Evolutionary conservation across 2,113 vertebrate species (phyloP).

Genomic region (Rhinoptilus africanus): DNA sequence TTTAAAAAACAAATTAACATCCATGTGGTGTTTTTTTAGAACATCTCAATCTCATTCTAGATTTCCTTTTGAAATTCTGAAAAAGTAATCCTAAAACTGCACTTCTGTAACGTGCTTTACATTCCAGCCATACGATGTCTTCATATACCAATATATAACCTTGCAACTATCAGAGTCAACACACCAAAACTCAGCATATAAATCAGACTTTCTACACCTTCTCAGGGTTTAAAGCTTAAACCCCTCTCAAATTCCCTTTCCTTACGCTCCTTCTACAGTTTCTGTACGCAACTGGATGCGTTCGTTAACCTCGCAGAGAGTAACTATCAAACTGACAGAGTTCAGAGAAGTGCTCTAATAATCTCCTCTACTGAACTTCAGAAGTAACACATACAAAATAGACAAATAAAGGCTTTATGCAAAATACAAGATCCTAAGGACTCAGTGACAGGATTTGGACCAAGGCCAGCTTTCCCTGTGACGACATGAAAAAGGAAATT

Average conservation of each 20-base stretch:
- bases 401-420: constrained; percentile 2
- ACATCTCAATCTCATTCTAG: neutral
- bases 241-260: neutral
- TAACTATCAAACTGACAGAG: neutral
- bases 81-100: neutral
- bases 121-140: neutral
- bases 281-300: neutral
- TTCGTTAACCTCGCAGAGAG: neutral
- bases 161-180: too few relatives aligned
- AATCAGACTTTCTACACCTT: neutral
- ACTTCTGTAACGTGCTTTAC: neutral
- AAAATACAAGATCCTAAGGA: neutral
- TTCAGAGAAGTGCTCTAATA: neutral
- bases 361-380: neutral
- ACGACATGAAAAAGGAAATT: neutral
- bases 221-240: neutral
- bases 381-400: neutral
- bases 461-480: neutral
- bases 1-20: neutral
- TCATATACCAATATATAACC: neutral
- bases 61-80: neutral
- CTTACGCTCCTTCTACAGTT: neutral
- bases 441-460: constrained; percentile 17
- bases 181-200: neutral
- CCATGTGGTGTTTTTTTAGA: neutral